phyloP scores from a whole-genome alignment of 2,797 vertebrate species.

The Premnoplex brunnescens region DNA sequence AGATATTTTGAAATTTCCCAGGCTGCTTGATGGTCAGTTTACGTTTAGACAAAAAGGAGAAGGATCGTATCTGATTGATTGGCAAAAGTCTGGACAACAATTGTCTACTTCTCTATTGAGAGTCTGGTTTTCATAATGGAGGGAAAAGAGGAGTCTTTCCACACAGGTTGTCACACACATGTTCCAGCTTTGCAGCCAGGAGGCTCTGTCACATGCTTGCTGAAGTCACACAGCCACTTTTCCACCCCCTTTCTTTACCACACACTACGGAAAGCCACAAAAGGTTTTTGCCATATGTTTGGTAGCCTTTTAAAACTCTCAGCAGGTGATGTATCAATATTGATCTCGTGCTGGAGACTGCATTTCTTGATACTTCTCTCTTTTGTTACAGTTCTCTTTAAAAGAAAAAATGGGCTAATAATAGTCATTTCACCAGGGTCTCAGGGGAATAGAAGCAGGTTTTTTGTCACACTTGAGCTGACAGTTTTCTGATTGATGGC shows the following conservation, averaged over 20 bases:
- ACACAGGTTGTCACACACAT: accelerated
- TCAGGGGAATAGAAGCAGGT: not conserved
- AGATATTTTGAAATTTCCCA: not conserved
- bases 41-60: not conserved
- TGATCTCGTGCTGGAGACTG: not conserved
- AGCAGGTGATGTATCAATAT: not conserved
- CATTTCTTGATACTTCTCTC: not conserved
- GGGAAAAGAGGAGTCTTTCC: not conserved
- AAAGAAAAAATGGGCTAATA: not conserved
- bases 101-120: accelerated
- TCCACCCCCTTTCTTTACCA: not conserved
- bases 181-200: not conserved
- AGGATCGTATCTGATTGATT: not conserved
- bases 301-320: not conserved
- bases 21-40: not conserved
- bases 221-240: not conserved
- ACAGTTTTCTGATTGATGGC: constrained; percentile 30
- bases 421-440: not conserved
- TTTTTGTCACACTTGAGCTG: constrained; percentile 26
- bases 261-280: not conserved
- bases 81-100: not conserved
- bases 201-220: not conserved
- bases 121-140: not conserved
- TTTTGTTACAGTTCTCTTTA: not conserved
- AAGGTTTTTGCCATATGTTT: not conserved